phyloP scores from a whole-genome alignment of 2,888 invertebrate species.

The Hemistola chrysoprasaria region DNA sequence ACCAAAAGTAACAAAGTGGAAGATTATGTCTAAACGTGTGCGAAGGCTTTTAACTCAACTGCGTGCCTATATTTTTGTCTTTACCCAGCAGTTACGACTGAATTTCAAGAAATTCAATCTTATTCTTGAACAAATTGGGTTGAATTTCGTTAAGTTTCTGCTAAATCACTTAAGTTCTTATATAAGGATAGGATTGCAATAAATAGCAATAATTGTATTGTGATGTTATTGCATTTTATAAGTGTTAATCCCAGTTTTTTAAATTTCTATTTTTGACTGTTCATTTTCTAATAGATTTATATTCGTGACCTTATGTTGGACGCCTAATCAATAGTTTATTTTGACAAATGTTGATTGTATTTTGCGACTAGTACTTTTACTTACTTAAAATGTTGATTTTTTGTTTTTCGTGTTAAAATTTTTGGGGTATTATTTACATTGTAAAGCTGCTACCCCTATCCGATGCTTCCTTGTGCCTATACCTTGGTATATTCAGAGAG shows the following conservation, averaged over 20 bases:
- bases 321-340: constrained; percentile 14
- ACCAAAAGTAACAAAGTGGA: too few relatives aligned
- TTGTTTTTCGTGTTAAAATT: constrained; percentile 14
- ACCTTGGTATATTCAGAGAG: constrained; percentile 70
- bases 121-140: too few relatives aligned
- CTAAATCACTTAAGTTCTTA: too few relatives aligned
- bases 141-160: too few relatives aligned
- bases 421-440: constrained; percentile 51
- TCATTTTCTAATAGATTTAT: constrained; percentile 5
- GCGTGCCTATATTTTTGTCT: too few relatives aligned
- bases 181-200: too few relatives aligned
- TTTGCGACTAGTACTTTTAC: constrained; percentile 3
- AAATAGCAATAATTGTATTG: constrained; percentile 12
- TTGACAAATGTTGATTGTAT: constrained; percentile 22
- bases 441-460: constrained; percentile 59
- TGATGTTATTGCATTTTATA: neutral
- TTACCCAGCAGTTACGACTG: too few relatives aligned
- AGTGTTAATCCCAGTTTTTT: neutral
- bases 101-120: too few relatives aligned
- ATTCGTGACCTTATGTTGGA: constrained; percentile 17
- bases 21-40: too few relatives aligned
- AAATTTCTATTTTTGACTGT: neutral
- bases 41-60: too few relatives aligned
- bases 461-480: constrained; percentile 74
- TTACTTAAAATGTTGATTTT: constrained; percentile 6